Evolutionary conservation across 2,797 vertebrate genomes (phyloP).

Genomic region (Ciconia nigra): DNA sequence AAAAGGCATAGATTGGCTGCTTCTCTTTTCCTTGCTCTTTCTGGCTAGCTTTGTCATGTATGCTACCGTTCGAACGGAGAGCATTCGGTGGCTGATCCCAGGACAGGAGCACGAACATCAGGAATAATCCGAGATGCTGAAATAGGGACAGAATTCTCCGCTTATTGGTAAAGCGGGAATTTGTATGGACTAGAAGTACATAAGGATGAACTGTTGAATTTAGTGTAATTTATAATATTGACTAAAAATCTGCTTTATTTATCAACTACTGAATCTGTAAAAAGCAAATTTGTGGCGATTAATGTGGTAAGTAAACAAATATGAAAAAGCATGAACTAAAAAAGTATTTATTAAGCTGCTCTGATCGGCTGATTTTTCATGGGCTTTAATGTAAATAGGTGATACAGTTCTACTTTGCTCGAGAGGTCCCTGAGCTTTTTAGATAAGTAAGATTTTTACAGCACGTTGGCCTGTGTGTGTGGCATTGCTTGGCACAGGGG

Average conservation of each 20-base stretch:
- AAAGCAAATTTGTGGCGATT: not conserved
- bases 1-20: slow-evolving; percentile 92
- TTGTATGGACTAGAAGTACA: not conserved
- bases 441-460: not conserved
- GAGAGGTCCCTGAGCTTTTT: not conserved
- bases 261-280: not conserved
- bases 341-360: not conserved
- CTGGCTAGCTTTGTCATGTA: slow-evolving; percentile 87
- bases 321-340: not conserved
- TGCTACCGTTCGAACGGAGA: slow-evolving; percentile 88
- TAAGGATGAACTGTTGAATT: not conserved
- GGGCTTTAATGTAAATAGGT: not conserved
- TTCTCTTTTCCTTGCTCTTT: slow-evolving; percentile 93
- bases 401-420: not conserved
- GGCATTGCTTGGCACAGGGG: not conserved
- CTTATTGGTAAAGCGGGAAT: not conserved
- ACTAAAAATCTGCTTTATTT: slow-evolving; percentile 30
- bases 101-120: slow-evolving; percentile 96
- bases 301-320: not conserved
- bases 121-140: slow-evolving; percentile 73
- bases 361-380: not conserved
- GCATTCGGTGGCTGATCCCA: slow-evolving; percentile 92
- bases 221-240: not conserved
- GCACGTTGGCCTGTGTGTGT: fast-evolving
- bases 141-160: not conserved